A percentile compares a stretch with the other conserved stretches of the same genome.
Conservation (phyloP, 2,113 vertebrate species). For the Galbula dea region DNA sequence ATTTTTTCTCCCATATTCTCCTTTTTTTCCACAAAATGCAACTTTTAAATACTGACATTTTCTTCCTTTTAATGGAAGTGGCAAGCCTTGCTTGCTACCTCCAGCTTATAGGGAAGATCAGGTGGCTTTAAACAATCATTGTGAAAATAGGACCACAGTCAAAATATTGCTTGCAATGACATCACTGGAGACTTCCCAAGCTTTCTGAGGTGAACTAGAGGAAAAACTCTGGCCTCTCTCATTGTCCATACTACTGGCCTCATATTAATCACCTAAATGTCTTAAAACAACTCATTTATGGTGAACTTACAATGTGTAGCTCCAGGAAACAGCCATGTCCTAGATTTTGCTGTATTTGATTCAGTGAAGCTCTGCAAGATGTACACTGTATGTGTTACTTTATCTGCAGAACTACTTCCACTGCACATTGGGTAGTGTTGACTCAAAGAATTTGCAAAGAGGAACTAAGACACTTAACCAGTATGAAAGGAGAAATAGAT, state of each 20-base stretch:
- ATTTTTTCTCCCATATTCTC: not conserved
- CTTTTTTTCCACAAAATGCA: not conserved
- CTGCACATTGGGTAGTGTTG: not conserved
- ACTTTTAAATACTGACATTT: slow-evolving; percentile 1
- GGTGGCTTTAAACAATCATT: not conserved
- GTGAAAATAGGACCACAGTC: not conserved
- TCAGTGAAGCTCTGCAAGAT: not conserved
- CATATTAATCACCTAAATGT: not conserved
- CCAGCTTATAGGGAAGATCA: not conserved
- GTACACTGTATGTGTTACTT: not conserved
- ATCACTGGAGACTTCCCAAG: not conserved
- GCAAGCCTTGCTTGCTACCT: not conserved
- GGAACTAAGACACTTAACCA: not conserved
- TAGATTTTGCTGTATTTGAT: not conserved
- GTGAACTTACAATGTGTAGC: accelerated
- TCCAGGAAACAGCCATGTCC: not conserved
- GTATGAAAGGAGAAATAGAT: not conserved
- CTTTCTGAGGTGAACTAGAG: not conserved
- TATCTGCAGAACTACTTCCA: not conserved
- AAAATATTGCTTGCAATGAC: not conserved
- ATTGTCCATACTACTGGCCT: not conserved
- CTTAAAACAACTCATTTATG: not conserved
- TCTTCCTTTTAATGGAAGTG: not conserved
- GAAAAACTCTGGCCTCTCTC: not conserved
- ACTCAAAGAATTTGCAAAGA: not conserved